Percentiles rank a stretch among this genome's conserved stretches.
phyloP scores from a whole-genome alignment of 2,113 vertebrate species.

The Anarrhichthys ocellatus region DNA sequence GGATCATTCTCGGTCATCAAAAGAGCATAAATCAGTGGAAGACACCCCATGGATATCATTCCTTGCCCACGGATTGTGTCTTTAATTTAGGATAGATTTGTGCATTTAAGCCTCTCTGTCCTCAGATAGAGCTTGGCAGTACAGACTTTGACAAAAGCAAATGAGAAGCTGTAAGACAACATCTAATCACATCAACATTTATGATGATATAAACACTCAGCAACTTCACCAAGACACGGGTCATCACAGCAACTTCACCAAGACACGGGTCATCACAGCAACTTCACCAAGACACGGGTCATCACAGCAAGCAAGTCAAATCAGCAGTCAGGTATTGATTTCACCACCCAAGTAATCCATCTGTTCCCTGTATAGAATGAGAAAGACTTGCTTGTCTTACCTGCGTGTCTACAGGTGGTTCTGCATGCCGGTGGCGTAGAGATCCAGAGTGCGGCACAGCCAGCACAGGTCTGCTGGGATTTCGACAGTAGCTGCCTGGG shows the following conservation, averaged over 20 bases:
- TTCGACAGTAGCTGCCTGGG: conserved; percentile 32
- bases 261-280: not conserved
- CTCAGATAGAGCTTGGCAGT: not conserved
- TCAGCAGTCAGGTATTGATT: not conserved
- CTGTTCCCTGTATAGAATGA: not conserved
- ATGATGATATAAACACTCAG: not conserved
- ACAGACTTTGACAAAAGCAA: conserved; percentile 4
- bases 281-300: not conserved
- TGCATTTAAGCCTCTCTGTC: not conserved
- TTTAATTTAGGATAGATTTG: not conserved
- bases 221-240: not conserved
- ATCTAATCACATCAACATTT: not conserved
- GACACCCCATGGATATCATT: not conserved
- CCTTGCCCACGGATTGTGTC: not conserved
- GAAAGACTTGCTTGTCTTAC: conserved; percentile 62
- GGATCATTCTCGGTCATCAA: not conserved
- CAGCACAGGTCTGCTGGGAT: conserved; percentile 61
- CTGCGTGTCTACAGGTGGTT: conserved; percentile 75
- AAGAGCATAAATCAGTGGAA: not conserved
- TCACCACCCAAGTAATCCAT: not conserved
- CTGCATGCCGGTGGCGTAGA: conserved; percentile 63
- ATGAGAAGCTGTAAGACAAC: not conserved
- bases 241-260: not conserved
- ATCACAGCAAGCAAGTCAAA: not conserved
- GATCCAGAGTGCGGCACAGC: conserved; percentile 54